A percentile compares a stretch with the other conserved stretches of the same genome.
Evolutionary conservation across 2,888 invertebrate species (phyloP).

Genomic region (Lithophane leautieri): DNA sequence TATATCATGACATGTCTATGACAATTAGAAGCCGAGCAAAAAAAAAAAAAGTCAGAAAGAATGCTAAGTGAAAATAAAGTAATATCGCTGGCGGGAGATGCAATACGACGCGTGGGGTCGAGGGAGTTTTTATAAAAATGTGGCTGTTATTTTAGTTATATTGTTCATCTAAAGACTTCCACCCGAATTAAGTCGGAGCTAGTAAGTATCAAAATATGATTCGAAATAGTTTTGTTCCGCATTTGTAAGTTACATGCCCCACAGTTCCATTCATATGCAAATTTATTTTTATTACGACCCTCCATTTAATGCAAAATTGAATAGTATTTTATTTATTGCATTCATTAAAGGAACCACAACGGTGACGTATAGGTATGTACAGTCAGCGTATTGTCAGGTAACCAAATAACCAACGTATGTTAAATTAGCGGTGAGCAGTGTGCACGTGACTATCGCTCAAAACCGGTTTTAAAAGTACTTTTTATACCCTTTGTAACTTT

Average conservation of each 20-base stretch:
- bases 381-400: not conserved
- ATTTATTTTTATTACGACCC: constrained; percentile 22
- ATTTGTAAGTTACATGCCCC: not conserved
- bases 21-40: not conserved
- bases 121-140: not conserved
- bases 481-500: not conserved
- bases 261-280: not conserved
- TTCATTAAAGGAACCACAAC: constrained; percentile 5
- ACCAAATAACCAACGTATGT: not conserved
- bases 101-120: too few relatives aligned
- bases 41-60: not conserved
- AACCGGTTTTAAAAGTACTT: not conserved
- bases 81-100: not conserved
- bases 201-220: not conserved
- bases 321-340: not conserved
- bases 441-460: not conserved
- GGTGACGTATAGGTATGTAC: not conserved
- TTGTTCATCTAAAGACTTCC: not conserved
- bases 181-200: not conserved
- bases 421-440: not conserved
- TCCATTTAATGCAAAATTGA: constrained; percentile 5
- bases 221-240: not conserved
- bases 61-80: not conserved
- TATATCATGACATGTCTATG: not conserved
- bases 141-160: not conserved